Conservation (phyloP, 1,140 invertebrate genomes). For the Oryzaephilus surinamensis region DNA sequence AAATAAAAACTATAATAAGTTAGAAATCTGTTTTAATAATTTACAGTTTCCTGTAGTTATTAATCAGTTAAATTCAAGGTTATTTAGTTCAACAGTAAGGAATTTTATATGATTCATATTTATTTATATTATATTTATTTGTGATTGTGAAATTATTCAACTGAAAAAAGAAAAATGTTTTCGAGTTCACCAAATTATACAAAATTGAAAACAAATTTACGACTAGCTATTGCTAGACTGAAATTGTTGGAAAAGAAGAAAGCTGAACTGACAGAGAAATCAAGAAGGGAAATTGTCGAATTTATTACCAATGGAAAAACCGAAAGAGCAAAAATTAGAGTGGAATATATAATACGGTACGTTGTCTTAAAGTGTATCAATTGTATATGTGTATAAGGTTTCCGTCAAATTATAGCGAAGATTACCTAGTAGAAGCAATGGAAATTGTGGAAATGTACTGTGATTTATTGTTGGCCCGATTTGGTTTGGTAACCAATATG, state of each 20-base stretch:
- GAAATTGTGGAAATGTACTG: constrained; percentile 99
- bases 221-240: constrained; percentile 82
- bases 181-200: constrained; percentile 79
- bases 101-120: too few relatives aligned
- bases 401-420: constrained; percentile 57
- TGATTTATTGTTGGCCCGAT: constrained; percentile 92
- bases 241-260: constrained; percentile 98
- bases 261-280: constrained; percentile 90
- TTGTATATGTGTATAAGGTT: neutral
- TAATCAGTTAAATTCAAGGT: too few relatives aligned
- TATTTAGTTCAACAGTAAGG: too few relatives aligned
- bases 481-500: constrained; percentile 95
- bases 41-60: too few relatives aligned
- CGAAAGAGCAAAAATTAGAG: constrained; percentile 90
- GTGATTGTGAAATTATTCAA: constrained; percentile 4
- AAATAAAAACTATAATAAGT: too few relatives aligned
- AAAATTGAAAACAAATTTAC: constrained; percentile 94
- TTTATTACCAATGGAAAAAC: constrained; percentile 83
- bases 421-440: constrained; percentile 98
- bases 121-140: constrained; percentile 7
- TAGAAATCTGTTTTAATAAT: too few relatives aligned
- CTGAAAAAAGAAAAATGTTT: constrained; percentile 54
- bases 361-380: neutral
- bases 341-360: constrained; percentile 90
- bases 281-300: constrained; percentile 95